phyloP scores from a whole-genome alignment of 2,113 vertebrate genomes.

The Entelurus aequoreus region DNA sequence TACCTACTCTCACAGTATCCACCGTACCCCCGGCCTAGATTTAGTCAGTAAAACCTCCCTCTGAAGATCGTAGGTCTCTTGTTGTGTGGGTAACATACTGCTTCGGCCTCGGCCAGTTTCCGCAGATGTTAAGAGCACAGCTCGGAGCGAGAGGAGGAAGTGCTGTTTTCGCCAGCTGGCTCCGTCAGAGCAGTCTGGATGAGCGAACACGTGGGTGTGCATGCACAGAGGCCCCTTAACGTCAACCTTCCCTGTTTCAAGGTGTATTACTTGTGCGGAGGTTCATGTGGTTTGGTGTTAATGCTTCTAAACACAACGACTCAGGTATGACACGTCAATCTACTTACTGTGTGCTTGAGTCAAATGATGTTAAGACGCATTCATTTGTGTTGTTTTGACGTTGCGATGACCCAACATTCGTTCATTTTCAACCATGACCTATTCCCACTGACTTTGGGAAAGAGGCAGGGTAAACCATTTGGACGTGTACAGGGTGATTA shows the following conservation, averaged over 20 bases:
- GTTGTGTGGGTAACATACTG: slow-evolving; percentile 56
- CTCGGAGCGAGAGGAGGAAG: slow-evolving; percentile 60
- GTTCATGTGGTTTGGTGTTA: neutral
- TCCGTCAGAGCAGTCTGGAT: slow-evolving; percentile 39
- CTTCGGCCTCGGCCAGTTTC: slow-evolving; percentile 50
- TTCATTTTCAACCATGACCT: too few species aligned
- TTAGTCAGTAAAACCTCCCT: neutral
- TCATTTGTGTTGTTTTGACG: slow-evolving; percentile 34
- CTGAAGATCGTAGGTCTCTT: slow-evolving; percentile 33
- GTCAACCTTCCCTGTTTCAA: slow-evolving; percentile 10
- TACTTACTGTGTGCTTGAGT: slow-evolving; percentile 28
- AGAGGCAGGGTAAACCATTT: too few species aligned
- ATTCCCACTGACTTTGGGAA: too few species aligned
- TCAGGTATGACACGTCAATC: neutral
- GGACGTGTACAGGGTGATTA: too few species aligned
- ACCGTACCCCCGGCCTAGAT: neutral
- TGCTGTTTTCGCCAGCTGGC: slow-evolving; percentile 64
- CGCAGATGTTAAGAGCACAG: slow-evolving; percentile 55
- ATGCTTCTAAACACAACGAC: neutral
- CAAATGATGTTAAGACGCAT: slow-evolving; percentile 26
- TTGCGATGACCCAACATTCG: slow-evolving; percentile 28
- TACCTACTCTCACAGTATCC: neutral
- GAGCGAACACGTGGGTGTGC: slow-evolving; percentile 57
- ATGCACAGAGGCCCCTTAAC: slow-evolving; percentile 35
- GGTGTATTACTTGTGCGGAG: neutral